Evolutionary conservation across 23 tunicate genomes (phyloP).

Genomic region (Ascidia mentula): DNA sequence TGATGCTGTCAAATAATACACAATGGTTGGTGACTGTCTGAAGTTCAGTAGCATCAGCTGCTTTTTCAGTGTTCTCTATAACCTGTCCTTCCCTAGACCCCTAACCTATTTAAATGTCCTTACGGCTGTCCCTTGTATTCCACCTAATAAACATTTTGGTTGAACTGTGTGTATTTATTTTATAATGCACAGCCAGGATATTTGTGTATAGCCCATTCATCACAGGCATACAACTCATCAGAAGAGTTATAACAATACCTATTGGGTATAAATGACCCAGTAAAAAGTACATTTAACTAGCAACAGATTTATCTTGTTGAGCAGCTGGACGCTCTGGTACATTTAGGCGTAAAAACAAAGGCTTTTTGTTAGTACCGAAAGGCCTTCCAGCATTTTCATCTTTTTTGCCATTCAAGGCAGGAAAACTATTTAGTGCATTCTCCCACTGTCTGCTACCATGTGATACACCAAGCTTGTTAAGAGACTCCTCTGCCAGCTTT

Average conservation of each 20-base stretch:
- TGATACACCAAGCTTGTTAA: conserved; percentile 36
- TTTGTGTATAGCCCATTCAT: too few species aligned
- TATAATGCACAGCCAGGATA: too few species aligned
- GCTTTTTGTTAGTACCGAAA: background rate
- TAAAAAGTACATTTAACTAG: too few species aligned
- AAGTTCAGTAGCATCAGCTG: background rate
- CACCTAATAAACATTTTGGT: background rate
- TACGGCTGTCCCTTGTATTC: background rate
- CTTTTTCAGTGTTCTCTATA: background rate
- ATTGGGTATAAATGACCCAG: too few species aligned
- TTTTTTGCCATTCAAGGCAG: conserved; percentile 12
- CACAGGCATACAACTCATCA: too few species aligned
- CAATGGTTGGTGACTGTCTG: background rate
- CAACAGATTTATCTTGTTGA: background rate
- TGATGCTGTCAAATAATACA: background rate
- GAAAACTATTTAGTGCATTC: conserved; percentile 47
- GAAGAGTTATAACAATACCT: too few species aligned
- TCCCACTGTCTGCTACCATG: conserved; percentile 19
- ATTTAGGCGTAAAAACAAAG: conserved; percentile 27
- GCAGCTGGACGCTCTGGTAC: background rate
- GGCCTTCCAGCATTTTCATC: conserved; percentile 21
- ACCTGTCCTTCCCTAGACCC: background rate
- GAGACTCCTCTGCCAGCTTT: conserved; percentile 22
- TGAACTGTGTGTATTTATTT: too few species aligned
- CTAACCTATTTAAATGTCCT: conserved; percentile 1